Conservation (phyloP, 2,888 invertebrate species). For the Fragum whitleyi region DNA sequence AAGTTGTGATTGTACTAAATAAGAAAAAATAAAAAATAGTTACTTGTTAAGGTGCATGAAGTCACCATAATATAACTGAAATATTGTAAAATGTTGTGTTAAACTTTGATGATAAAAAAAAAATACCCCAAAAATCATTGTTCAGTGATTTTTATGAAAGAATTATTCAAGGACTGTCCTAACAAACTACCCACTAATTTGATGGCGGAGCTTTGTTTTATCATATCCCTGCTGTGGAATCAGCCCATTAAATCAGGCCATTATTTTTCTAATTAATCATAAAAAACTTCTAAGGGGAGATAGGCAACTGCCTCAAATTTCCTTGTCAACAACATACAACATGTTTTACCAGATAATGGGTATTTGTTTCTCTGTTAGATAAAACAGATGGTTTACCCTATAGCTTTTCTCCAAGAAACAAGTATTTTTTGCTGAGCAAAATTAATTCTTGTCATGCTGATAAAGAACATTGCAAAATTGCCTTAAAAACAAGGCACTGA, state of each 20-base stretch:
- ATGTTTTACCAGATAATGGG: background rate
- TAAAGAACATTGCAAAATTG: too few relatives aligned
- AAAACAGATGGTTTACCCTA: constrained; percentile 11
- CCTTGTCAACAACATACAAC: constrained; percentile 3
- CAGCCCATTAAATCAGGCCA: constrained; percentile 13
- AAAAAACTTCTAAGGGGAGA: constrained; percentile 18
- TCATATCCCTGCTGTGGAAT: background rate
- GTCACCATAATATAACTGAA: too few relatives aligned
- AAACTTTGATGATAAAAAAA: too few relatives aligned
- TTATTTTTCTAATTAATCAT: constrained; percentile 25
- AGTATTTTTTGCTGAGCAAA: too few relatives aligned
- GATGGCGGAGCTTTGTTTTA: background rate
- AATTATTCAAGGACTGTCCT: background rate
- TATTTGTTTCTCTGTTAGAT: constrained; percentile 17
- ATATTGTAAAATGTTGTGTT: too few relatives aligned
- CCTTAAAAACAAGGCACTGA: too few relatives aligned
- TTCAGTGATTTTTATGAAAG: too few relatives aligned
- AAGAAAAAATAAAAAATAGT: too few relatives aligned
- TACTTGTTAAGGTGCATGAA: too few relatives aligned
- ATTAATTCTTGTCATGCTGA: too few relatives aligned
- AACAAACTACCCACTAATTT: constrained; percentile 9
- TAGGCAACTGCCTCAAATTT: constrained; percentile 10
- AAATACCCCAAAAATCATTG: too few relatives aligned
- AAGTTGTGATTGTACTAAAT: too few relatives aligned
- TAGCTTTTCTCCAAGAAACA: background rate